Percentiles rank a stretch among this genome's conserved stretches.
Evolutionary conservation across 2,797 vertebrate species (phyloP).

Genomic region (Paratrypauchen microcephalus): DNA sequence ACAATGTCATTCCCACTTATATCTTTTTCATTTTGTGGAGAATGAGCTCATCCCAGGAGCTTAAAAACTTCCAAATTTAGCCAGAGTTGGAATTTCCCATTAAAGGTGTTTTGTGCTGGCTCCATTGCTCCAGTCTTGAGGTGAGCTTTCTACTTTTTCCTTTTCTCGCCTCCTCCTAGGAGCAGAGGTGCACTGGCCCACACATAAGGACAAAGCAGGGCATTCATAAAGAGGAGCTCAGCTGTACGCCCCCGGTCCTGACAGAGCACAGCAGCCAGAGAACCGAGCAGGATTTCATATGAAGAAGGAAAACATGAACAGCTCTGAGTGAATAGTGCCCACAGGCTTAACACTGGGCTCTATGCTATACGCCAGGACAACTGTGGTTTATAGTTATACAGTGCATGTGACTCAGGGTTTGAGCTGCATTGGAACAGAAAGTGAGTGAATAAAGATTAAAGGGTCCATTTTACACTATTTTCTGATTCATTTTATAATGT

Average conservation of each 20-base stretch:
- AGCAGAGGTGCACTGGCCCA: slow-evolving; percentile 54
- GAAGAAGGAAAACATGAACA: slow-evolving; percentile 43
- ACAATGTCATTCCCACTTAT: background rate
- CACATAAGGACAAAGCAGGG: slow-evolving; percentile 64
- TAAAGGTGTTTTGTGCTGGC: slow-evolving; percentile 29
- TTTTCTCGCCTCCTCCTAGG: slow-evolving; percentile 44
- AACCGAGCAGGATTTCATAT: slow-evolving; percentile 57
- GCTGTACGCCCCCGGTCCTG: slow-evolving; percentile 55
- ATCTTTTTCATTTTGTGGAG: slow-evolving; percentile 7
- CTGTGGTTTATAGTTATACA: slow-evolving; percentile 30
- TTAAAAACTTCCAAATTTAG: slow-evolving; percentile 13
- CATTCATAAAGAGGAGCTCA: slow-evolving; percentile 65
- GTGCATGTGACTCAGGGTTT: slow-evolving; percentile 9
- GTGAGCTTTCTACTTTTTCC: slow-evolving; percentile 26
- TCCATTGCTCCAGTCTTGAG: slow-evolving; percentile 24
- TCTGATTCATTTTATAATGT: no score
- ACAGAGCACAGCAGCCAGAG: slow-evolving; percentile 50
- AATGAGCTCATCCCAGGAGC: slow-evolving; percentile 27
- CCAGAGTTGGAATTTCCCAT: slow-evolving; percentile 26
- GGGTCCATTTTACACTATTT: no score
- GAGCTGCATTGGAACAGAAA: slow-evolving; percentile 1
- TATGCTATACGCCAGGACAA: slow-evolving; percentile 53
- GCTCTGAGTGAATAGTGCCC: slow-evolving; percentile 54
- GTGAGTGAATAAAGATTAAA: background rate
- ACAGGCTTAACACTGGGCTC: slow-evolving; percentile 23